Conservation (phyloP, 2,113 vertebrate species). For the Caloenas nicobarica region DNA sequence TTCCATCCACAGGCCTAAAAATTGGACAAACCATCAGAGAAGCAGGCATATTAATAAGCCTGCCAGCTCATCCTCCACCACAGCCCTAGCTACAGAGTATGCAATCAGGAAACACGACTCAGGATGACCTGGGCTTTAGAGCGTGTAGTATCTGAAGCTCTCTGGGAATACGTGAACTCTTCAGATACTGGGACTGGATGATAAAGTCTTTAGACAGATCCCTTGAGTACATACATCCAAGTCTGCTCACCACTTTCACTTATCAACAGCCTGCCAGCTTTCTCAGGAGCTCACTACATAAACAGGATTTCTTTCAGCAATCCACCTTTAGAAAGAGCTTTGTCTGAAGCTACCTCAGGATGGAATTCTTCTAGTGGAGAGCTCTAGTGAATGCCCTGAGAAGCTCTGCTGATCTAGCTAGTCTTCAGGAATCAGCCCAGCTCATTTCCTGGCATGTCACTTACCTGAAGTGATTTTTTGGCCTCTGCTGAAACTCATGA, state of each 20-base stretch:
- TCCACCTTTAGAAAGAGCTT: background rate
- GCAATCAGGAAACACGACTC: background rate
- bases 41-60: background rate
- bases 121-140: background rate
- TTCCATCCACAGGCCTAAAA: conserved; percentile 77
- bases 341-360: background rate
- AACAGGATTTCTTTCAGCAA: background rate
- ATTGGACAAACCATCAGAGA: background rate
- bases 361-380: background rate
- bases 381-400: background rate
- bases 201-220: background rate
- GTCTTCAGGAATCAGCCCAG: background rate
- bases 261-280: background rate
- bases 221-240: background rate
- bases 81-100: background rate
- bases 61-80: background rate
- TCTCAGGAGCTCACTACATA: background rate
- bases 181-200: background rate
- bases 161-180: background rate
- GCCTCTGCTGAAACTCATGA: background rate
- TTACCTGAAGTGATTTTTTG: background rate
- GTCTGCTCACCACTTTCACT: background rate
- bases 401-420: background rate
- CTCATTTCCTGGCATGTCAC: background rate
- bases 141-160: background rate